Evolutionary conservation across 2,888 invertebrate species (phyloP).

Genomic region (Drosophila nr. perissopoda): DNA sequence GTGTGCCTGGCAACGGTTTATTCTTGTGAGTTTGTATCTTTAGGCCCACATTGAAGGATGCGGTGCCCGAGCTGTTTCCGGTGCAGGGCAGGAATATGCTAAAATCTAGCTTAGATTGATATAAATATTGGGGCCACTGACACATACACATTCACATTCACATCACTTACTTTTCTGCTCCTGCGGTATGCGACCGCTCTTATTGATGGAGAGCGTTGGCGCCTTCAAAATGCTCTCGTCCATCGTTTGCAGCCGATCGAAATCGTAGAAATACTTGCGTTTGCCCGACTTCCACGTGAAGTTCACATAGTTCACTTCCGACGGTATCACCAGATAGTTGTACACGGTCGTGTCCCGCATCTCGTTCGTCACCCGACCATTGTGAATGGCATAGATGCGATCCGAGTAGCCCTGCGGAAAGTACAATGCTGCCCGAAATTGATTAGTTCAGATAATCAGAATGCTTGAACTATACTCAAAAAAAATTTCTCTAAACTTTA

Average conservation of each 20-base stretch:
- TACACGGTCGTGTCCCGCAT: conserved; percentile 96
- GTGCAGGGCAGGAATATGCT: conserved; percentile 94
- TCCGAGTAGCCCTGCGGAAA: conserved; percentile 81
- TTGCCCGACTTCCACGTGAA: conserved; percentile 95
- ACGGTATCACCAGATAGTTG: conserved; percentile 94
- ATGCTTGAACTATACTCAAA: not conserved
- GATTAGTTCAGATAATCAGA: not conserved
- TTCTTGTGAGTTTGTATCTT: conserved; percentile 93
- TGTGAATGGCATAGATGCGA: conserved; percentile 93
- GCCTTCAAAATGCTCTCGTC: conserved; percentile 93
- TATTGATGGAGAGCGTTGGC: conserved; percentile 94
- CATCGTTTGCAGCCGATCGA: conserved; percentile 93
- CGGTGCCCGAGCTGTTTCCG: conserved; percentile 94
- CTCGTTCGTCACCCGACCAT: conserved; percentile 94
- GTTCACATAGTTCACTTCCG: conserved; percentile 95
- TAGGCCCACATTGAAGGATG: conserved; percentile 94
- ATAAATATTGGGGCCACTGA: conserved; percentile 13
- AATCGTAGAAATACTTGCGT: conserved; percentile 93
- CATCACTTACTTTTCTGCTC: conserved; percentile 90
- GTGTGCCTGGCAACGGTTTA: conserved; percentile 93
- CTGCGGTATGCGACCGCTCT: conserved; percentile 93
- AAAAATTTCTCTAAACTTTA: not conserved
- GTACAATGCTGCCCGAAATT: conserved; percentile 69
- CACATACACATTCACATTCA: conserved; percentile 6
- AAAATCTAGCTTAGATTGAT: conserved; percentile 88